These are phyloP conservation scores for Montipora cactus DNA, from an alignment of 64 coral and sea anemone genomes.

Conservation along the genomic window DNA sequence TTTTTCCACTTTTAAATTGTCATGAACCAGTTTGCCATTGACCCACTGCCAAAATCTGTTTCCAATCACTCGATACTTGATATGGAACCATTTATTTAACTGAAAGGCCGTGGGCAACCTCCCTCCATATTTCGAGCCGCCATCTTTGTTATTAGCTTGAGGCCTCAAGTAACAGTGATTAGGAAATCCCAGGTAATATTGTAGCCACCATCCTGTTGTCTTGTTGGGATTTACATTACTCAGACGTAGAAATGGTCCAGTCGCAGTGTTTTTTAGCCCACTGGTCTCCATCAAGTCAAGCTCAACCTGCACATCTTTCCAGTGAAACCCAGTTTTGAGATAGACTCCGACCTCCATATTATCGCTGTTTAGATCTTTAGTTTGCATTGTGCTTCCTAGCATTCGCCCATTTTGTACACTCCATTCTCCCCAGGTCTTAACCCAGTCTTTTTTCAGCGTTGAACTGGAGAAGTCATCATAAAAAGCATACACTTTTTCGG, in stretches of 20 bases:
- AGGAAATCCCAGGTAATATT: slow-evolving; percentile 14
- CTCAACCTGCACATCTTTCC: slow-evolving; percentile 68
- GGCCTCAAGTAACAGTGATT: slow-evolving; percentile 67
- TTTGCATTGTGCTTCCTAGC: slow-evolving; percentile 40
- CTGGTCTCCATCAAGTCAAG: slow-evolving; percentile 69
- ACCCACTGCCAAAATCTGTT: slow-evolving; percentile 73
- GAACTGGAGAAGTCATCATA: slow-evolving; percentile 54
- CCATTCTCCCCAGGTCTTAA: slow-evolving; percentile 54
- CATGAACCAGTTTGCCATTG: slow-evolving; percentile 52
- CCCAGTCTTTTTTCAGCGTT: slow-evolving; percentile 30
- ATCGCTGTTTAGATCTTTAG: neutral
- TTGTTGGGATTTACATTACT: neutral
- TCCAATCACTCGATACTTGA: slow-evolving; percentile 71
- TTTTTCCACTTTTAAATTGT: slow-evolving; percentile 52
- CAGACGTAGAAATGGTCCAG: slow-evolving; percentile 76
- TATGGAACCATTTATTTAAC: slow-evolving; percentile 71
- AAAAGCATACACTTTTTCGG: slow-evolving; percentile 43
- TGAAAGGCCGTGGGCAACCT: slow-evolving; percentile 31
- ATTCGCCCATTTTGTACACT: slow-evolving; percentile 42
- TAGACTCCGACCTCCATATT: slow-evolving; percentile 13
- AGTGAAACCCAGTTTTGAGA: slow-evolving; percentile 34
- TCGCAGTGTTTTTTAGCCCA: neutral
- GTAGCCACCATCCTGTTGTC: slow-evolving; percentile 88
- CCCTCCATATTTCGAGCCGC: slow-evolving; percentile 43
- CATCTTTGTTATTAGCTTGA: slow-evolving; percentile 47